Base-by-base conservation (phyloP, 2,113 vertebrate genomes). In the Salvator merianae region DNA sequence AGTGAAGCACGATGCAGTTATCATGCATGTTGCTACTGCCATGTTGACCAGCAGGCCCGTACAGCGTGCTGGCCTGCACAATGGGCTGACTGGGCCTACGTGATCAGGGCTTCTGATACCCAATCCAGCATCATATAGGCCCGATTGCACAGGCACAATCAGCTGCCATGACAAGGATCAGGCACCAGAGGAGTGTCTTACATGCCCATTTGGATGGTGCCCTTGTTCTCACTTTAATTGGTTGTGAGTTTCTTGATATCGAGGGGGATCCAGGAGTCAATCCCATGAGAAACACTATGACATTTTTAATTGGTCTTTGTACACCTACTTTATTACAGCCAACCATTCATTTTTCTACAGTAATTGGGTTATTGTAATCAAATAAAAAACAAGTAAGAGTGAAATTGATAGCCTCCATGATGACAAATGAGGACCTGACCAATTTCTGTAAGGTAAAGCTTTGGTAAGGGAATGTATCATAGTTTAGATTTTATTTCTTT, bases 381-480 rank as follows among this genome's bases (percentile, higher is more conserved):
- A 79, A 55, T 66, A 68, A 40, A 68, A 80, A 30, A 34, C 71
- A 66, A 71, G 26, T 32, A 63, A 2, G 50, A 72, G 74, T 71
- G n/a, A 72, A 86, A 82, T 34, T 77, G 50, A 77, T 77, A 26
- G 40, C 34, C 40, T 70, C 22, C 40, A 71, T 77, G 24, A 86
- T 77, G 34, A 73, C 20, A 77, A 71, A 53, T 70, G 79, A 86
- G 82, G 62, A 50, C 36, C 32, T 85, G 84, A 79, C 8, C 40
- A 77, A 79, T 71, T 62, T 77, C 79, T 71, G 14, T 82, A 72
- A 62, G 22, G 53, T 77, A 75, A 62, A 53, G 68, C 24, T 77
- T 70, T 82, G 85, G n/a, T 77, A 38, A 53, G 40, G 12, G 62
- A 82, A 77, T 70, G 75, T 72, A 53, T 86, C 34, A 71, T 82